Percentiles rank a stretch among this genome's conserved stretches.
These are phyloP conservation scores for Erythrocercus mccallii DNA, from an alignment of 2,113 vertebrate species.

Conservation along the genomic window DNA sequence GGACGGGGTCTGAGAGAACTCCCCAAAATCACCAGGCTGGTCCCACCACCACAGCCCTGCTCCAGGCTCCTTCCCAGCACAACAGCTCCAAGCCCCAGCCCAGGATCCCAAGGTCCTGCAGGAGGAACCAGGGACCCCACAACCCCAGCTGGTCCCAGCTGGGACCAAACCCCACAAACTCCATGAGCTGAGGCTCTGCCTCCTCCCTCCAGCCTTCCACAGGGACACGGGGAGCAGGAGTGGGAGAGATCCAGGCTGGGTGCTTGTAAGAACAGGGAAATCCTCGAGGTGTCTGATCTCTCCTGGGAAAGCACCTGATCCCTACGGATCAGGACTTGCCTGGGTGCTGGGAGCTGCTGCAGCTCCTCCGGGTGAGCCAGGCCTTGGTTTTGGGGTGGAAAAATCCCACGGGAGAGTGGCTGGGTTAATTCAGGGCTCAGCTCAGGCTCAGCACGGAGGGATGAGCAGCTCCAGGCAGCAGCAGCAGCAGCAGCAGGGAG, in stretches of 20 bases:
- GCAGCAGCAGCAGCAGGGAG: background rate
- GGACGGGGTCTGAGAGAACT: background rate
- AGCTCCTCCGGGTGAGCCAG: background rate
- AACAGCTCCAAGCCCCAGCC: background rate
- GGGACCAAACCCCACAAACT: background rate
- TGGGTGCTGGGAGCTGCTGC: background rate
- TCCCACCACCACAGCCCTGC: background rate
- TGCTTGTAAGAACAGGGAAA: background rate
- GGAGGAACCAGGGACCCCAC: background rate
- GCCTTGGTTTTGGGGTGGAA: background rate
- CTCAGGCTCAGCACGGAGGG: background rate
- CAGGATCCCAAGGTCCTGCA: background rate
- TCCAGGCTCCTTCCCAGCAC: background rate
- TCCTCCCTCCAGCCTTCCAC: background rate
- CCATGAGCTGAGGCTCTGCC: background rate
- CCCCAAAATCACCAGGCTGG: background rate
- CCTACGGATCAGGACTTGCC: background rate
- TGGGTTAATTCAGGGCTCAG: background rate
- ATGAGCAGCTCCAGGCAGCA: background rate
- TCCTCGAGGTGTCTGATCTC: background rate
- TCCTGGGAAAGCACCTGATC: background rate
- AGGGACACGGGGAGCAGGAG: background rate
- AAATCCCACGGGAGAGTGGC: rapidly evolving
- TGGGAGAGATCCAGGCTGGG: background rate
- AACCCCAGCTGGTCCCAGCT: background rate